A percentile compares a stretch with the other conserved stretches of the same genome.
Conservation (phyloP, 2,113 vertebrate species). For the Myrmophylax atrothorax region DNA sequence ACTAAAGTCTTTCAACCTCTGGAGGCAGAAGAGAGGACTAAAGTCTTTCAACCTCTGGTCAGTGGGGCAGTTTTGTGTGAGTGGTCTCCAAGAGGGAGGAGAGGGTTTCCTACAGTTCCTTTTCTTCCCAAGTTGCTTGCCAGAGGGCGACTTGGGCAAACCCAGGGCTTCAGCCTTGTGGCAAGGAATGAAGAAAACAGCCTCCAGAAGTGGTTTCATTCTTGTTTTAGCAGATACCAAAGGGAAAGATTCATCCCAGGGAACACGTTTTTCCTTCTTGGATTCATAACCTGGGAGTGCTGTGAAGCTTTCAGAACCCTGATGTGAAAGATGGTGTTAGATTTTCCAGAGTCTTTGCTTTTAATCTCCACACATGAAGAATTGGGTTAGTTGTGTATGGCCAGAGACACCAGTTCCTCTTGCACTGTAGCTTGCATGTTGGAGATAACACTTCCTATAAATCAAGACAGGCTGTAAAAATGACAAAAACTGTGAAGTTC, state of each 20-base stretch:
- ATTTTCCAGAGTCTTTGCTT: not conserved
- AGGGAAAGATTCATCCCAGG: not conserved
- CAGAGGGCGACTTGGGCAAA: accelerated
- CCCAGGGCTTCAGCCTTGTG: not conserved
- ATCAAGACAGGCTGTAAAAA: constrained; percentile 35
- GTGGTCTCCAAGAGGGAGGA: not conserved
- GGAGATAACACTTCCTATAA: constrained; percentile 37
- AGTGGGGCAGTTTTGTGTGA: not conserved
- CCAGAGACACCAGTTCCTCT: constrained; percentile 4
- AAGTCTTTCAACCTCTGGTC: not conserved
- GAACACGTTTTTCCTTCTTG: not conserved
- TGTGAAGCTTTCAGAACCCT: not conserved
- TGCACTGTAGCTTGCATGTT: not conserved
- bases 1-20: not conserved
- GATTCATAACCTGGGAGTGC: not conserved
- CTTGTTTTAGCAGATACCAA: not conserved
- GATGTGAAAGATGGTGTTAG: not conserved
- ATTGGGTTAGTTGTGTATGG: constrained; percentile 4
- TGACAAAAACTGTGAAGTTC: constrained; percentile 50
- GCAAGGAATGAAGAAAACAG: not conserved
- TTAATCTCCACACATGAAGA: not conserved
- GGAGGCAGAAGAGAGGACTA: not conserved
- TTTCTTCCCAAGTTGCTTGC: not conserved
- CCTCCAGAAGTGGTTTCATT: not conserved
- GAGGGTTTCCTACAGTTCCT: not conserved